These are phyloP conservation scores for Dynastes maya DNA, from an alignment of 2,888 invertebrate genomes.

Conservation along the genomic window DNA sequence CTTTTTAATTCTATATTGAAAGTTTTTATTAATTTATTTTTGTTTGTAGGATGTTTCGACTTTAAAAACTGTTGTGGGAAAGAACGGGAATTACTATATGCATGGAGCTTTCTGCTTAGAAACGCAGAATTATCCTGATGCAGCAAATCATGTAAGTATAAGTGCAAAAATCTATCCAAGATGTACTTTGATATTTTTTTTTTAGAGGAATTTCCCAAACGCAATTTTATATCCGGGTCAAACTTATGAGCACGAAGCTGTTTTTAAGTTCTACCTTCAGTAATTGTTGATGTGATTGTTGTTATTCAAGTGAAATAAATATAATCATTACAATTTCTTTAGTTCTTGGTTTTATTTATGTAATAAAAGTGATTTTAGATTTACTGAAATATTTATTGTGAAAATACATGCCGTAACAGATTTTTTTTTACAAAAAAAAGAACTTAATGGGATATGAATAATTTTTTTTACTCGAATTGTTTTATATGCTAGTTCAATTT, in stretches of 20 bases:
- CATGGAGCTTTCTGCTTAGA: conserved; percentile 91
- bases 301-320: neutral
- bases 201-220: conserved; percentile 83
- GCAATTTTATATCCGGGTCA: conserved; percentile 82
- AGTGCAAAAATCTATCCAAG: conserved; percentile 24
- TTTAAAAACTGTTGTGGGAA: conserved; percentile 69
- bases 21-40: conserved; percentile 1
- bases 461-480: neutral
- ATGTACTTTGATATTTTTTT: conserved; percentile 58
- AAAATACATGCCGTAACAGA: conserved; percentile 44
- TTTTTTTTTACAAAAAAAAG: conserved; percentile 1
- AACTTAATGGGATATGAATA: neutral
- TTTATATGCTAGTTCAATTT: neutral
- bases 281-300: neutral
- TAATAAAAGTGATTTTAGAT: conserved; percentile 2
- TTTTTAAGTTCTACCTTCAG: conserved; percentile 63
- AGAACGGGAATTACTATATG: conserved; percentile 80
- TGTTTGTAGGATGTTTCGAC: conserved; percentile 20
- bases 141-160: conserved; percentile 83
- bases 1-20: no score
- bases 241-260: conserved; percentile 77
- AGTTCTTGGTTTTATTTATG: conserved; percentile 7
- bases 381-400: conserved; percentile 50
- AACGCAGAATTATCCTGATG: conserved; percentile 95
- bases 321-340: conserved; percentile 6